phyloP scores from a whole-genome alignment of 2,888 invertebrate species.

The Chrysotoxum bicinctum region DNA sequence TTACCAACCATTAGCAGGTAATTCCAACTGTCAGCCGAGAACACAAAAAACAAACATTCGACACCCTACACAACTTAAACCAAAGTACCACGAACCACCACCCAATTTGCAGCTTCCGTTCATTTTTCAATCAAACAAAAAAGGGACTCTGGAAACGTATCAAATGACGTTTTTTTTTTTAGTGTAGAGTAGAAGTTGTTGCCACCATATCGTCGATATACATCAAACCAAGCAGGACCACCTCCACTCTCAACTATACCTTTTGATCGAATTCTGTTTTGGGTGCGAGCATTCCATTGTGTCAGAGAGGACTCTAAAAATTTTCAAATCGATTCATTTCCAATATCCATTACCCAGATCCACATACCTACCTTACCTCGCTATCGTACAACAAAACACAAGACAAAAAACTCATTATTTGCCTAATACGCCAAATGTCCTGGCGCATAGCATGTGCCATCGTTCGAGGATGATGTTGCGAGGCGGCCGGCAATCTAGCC shows the following conservation, averaged over 20 bases:
- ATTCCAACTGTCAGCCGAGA: constrained; percentile 57
- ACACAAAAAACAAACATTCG: constrained; percentile 22
- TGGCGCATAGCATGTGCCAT: constrained; percentile 70
- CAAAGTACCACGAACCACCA: constrained; percentile 17
- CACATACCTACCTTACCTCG: not conserved
- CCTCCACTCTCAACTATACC: constrained; percentile 9
- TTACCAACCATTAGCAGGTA: constrained; percentile 65
- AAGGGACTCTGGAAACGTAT: constrained; percentile 56
- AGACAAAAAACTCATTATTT: constrained; percentile 63
- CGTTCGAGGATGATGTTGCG: not conserved
- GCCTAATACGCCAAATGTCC: constrained; percentile 66
- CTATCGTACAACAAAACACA: constrained; percentile 32
- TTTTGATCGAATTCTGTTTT: constrained; percentile 27
- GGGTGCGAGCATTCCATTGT: constrained; percentile 47
- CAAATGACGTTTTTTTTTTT: constrained; percentile 66
- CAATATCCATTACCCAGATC: constrained; percentile 67
- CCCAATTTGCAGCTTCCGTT: constrained; percentile 56
- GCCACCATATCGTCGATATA: constrained; percentile 14
- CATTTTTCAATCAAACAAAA: constrained; percentile 17
- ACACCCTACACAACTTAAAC: constrained; percentile 34
- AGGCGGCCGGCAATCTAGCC: constrained; percentile 43
- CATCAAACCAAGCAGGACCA: constrained; percentile 29
- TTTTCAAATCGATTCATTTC: constrained; percentile 65
- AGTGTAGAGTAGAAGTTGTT: not conserved
- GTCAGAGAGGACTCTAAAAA: constrained; percentile 21